Base-by-base conservation (phyloP, 2,113 vertebrate genomes). In the Piaya cayana region DNA sequence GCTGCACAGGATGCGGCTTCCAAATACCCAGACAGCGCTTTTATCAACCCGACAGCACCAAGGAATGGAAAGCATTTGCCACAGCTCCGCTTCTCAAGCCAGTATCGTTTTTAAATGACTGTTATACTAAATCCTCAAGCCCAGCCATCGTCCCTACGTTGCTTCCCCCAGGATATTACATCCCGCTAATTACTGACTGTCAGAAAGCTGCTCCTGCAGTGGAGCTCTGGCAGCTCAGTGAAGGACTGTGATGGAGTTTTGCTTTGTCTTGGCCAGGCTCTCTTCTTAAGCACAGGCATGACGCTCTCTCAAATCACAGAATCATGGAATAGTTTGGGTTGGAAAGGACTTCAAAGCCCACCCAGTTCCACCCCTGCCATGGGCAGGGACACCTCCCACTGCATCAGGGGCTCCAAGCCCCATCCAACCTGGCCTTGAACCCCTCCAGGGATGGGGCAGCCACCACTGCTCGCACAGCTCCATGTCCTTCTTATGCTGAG, bases 1-100 rank as follows among this genome's bases (percentile, higher is more conserved):
- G 53, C 62, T 49, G 82, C 29, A 4, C 1, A 43, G 14, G 45
- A 32, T 1, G 1, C 3, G 0, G 30, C 69, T 70, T 32, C 70
- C 63, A 22, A 39, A 43, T 4, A 20, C 37, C 30, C 2, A 0
- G 5, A 3, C 47, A 6, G 10, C 1, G 3, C 50, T 45, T 39
- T 21, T 49, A 49, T 26, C 52, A 55, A 12, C n/a, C 56, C 8
- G 49, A 18, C 25, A 42, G 77, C 67, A 52, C 42, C 10, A 17
- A n/a, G 39, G 58, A n/a, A 36, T 12, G 7, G 26, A 21, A 43
- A 52, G 16, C 0, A 0, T 75, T 32, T 25, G n/a, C 7, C 74
- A 63, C 37, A 14, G 79, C 49, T 53, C 1, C 1, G 19, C 20
- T 60, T 49, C 67, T 56, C 71, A 14, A 36, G 65, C 29, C 36